A percentile compares a stretch with the other conserved stretches of the same genome.
Conservation (phyloP, 2,797 vertebrate species). For the Acipenser transmontanus region DNA sequence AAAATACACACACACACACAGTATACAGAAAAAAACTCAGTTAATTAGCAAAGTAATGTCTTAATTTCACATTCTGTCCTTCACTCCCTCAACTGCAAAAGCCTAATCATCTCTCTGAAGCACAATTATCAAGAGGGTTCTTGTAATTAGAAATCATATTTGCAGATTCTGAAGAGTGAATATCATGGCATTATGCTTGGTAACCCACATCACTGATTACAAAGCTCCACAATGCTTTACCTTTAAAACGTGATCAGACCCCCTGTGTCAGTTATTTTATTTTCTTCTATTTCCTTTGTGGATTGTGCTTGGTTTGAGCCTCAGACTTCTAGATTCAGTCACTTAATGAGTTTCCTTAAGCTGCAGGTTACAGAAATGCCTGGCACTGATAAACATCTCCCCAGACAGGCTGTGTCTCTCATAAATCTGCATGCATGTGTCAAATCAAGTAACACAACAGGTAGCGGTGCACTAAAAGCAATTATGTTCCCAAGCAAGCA, state of each 20-base stretch:
- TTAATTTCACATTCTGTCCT: constrained; percentile 13
- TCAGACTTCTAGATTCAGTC: constrained; percentile 15
- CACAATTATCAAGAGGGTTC: constrained; percentile 14
- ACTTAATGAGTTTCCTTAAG: constrained; percentile 19
- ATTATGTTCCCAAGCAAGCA: constrained; percentile 15
- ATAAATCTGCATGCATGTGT: constrained; percentile 18
- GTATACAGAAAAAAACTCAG: not conserved
- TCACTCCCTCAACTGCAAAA: constrained; percentile 2
- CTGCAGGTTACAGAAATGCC: constrained; percentile 18
- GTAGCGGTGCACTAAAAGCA: constrained; percentile 13
- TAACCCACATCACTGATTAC: constrained; percentile 17
- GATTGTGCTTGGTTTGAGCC: constrained; percentile 12
- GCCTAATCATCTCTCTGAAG: constrained; percentile 16
- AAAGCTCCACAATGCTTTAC: constrained; percentile 14
- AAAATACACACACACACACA: too few relatives aligned
- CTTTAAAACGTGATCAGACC: constrained; percentile 12
- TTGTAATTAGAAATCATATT: constrained; percentile 18
- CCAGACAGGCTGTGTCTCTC: constrained; percentile 9
- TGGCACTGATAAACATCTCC: constrained; percentile 17
- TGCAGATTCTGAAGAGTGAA: constrained; percentile 16
- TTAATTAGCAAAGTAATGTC: constrained; percentile 11
- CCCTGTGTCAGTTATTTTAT: constrained; percentile 16
- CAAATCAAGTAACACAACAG: constrained; percentile 12
- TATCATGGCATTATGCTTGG: constrained; percentile 6
- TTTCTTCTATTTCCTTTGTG: constrained; percentile 12